These are phyloP conservation scores for Zaprionus lineosus DNA, from an alignment of 2,888 invertebrate species.

Conservation along the genomic window DNA sequence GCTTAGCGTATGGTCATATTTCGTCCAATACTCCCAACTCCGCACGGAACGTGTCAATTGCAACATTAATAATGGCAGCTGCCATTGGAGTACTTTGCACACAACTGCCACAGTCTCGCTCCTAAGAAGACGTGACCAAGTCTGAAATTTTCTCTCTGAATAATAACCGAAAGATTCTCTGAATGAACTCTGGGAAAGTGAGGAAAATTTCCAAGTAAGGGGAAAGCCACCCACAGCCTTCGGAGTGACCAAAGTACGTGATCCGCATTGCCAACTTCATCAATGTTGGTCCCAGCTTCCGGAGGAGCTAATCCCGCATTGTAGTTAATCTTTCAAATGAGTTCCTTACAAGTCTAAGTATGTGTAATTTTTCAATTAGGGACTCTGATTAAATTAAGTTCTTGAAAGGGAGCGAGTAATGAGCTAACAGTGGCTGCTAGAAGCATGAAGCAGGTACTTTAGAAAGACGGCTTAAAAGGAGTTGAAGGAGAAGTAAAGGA, in stretches of 20 bases:
- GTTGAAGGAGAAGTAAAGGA: too few relatives aligned
- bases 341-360: conserved; percentile 12
- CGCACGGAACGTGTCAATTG: conserved; percentile 63
- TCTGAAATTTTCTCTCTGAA: conserved; percentile 12
- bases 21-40: conserved; percentile 30
- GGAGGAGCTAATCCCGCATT: too few relatives aligned
- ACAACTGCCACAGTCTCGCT: conserved; percentile 1
- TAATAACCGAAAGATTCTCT: too few relatives aligned
- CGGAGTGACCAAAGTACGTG: too few relatives aligned
- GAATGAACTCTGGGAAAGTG: conserved; percentile 51
- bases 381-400: too few relatives aligned
- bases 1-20: conserved; percentile 38
- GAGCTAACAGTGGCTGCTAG: too few relatives aligned
- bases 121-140: conserved; percentile 41
- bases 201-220: neutral
- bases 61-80: conserved; percentile 70
- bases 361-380: conserved; percentile 43
- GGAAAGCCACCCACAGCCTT: too few relatives aligned
- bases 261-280: conserved; percentile 50
- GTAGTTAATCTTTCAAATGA: neutral
- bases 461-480: too few relatives aligned
- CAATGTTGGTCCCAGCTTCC: too few relatives aligned
- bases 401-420: too few relatives aligned
- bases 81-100: conserved; percentile 16
- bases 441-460: too few relatives aligned